Percentiles rank a stretch among this genome's conserved stretches.
Evolutionary conservation across 1,140 invertebrate genomes (phyloP).

Genomic region (Physella acuta): DNA sequence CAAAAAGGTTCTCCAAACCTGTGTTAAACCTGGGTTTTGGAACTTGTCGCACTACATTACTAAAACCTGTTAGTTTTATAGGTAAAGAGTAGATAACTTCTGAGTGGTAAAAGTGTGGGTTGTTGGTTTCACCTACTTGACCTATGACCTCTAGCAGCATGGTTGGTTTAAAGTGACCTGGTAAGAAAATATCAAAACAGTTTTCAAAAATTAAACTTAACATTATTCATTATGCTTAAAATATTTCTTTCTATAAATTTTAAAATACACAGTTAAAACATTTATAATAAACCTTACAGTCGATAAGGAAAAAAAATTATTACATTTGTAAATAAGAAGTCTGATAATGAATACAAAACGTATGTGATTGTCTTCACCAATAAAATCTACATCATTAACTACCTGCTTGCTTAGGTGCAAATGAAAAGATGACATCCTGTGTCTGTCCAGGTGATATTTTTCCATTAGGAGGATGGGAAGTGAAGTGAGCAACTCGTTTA

Average conservation of each 20-base stretch:
- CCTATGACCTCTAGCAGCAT: constrained; percentile 54
- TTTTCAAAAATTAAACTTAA: too few relatives aligned
- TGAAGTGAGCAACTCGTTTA: constrained; percentile 57
- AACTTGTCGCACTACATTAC: constrained; percentile 47
- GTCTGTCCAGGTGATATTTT: constrained; percentile 49
- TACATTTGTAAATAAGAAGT: too few relatives aligned
- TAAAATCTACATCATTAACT: too few relatives aligned
- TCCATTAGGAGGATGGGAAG: constrained; percentile 49
- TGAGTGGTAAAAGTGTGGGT: constrained; percentile 44
- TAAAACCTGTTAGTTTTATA: constrained; percentile 43
- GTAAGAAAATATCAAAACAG: too few relatives aligned
- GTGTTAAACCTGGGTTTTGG: constrained; percentile 51
- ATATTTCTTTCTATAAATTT: too few relatives aligned
- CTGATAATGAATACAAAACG: too few relatives aligned
- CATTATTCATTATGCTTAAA: too few relatives aligned
- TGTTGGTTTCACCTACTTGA: constrained; percentile 49
- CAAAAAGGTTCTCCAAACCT: too few relatives aligned
- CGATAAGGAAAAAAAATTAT: too few relatives aligned
- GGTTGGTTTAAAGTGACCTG: constrained; percentile 53
- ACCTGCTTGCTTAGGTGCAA: constrained; percentile 59
- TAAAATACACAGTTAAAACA: too few relatives aligned
- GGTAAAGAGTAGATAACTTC: constrained; percentile 50
- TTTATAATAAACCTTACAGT: too few relatives aligned
- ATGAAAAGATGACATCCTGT: constrained; percentile 57
- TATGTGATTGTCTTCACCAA: too few relatives aligned